These are phyloP conservation scores for Hypothenemus hampei DNA, from an alignment of 1,140 invertebrate genomes.

Conservation along the genomic window DNA sequence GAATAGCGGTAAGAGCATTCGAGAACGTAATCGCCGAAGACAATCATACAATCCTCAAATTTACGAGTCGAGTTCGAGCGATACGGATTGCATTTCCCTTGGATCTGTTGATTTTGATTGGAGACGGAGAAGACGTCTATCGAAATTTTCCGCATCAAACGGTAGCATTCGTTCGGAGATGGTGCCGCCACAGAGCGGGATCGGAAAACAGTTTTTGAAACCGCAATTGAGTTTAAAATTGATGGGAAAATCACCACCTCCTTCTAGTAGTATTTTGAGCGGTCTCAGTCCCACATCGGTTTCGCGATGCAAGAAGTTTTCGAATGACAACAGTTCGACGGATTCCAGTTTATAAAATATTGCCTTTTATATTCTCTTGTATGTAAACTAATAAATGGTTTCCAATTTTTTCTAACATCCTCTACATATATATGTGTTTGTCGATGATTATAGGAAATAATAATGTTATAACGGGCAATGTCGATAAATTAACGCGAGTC, in stretches of 20 bases:
- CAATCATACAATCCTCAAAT: constrained; percentile 53
- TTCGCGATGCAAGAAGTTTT: constrained; percentile 36
- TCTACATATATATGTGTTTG: no score
- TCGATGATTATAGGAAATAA: no score
- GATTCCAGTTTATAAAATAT: constrained; percentile 45
- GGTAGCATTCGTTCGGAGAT: constrained; percentile 44
- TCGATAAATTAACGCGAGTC: no score
- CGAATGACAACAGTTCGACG: constrained; percentile 32
- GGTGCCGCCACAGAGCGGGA: constrained; percentile 35
- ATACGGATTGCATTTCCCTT: constrained; percentile 42
- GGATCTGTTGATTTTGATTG: constrained; percentile 45
- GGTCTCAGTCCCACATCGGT: constrained; percentile 44
- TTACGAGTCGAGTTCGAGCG: constrained; percentile 46
- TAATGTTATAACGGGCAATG: no score
- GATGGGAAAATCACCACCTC: constrained; percentile 42
- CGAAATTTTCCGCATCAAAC: constrained; percentile 40
- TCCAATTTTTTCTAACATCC: no score
- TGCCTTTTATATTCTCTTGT: no score
- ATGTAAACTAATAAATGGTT: no score
- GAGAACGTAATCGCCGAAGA: constrained; percentile 49
- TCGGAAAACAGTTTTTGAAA: constrained; percentile 42
- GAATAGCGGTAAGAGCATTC: constrained; percentile 42
- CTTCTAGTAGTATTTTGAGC: constrained; percentile 42
- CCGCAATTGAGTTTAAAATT: constrained; percentile 38
- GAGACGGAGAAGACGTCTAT: constrained; percentile 39